phyloP scores from a whole-genome alignment of 2,797 vertebrate species.

The Borostomias antarcticus region DNA sequence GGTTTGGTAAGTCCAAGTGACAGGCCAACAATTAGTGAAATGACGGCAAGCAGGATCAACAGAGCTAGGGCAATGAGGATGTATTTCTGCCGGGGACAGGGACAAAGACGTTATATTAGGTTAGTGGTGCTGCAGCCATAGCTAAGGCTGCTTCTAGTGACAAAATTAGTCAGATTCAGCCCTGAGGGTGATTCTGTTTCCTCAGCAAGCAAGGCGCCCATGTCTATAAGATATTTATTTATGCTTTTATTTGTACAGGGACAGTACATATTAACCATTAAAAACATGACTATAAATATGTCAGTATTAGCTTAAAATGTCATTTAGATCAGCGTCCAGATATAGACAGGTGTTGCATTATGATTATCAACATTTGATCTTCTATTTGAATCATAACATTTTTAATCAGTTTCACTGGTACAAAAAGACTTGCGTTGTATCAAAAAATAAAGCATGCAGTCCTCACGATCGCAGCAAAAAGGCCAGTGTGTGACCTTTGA shows the following conservation, averaged over 20 bases:
- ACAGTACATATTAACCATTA: too few species aligned
- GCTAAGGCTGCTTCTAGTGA: background rate
- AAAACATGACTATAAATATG: too few species aligned
- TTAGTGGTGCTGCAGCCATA: constrained; percentile 28
- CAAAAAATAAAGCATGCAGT: background rate
- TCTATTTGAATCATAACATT: too few species aligned
- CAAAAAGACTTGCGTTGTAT: background rate
- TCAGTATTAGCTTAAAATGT: too few species aligned
- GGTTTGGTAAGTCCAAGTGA: constrained; percentile 83
- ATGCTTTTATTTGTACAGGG: too few species aligned
- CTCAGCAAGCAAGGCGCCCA: background rate
- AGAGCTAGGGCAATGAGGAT: constrained; percentile 83
- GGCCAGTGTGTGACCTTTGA: background rate
- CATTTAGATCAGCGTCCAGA: too few species aligned
- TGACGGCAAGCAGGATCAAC: constrained; percentile 81
- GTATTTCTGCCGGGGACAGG: constrained; percentile 85
- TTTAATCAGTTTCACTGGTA: background rate
- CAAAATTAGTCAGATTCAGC: background rate
- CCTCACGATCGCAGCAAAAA: background rate
- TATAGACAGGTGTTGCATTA: too few species aligned
- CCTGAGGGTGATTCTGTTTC: background rate
- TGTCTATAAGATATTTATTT: background rate
- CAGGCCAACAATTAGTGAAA: constrained; percentile 89
- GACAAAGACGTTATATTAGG: constrained; percentile 34
- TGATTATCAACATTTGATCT: too few species aligned